Percentiles rank a stretch among this genome's conserved stretches.
Evolutionary conservation across 2,888 invertebrate species (phyloP).

Genomic region (Neoascia interrupta): DNA sequence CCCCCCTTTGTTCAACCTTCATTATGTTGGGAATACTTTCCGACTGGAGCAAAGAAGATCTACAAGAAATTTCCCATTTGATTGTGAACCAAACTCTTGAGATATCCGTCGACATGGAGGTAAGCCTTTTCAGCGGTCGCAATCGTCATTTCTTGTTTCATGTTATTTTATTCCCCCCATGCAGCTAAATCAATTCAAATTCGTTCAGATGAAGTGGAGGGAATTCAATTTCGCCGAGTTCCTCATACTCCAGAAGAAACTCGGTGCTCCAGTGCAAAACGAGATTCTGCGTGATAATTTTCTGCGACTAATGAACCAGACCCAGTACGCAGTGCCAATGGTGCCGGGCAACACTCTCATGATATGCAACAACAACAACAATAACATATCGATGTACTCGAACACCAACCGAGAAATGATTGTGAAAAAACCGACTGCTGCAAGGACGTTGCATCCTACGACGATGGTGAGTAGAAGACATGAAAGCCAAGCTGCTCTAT

Average conservation of each 20-base stretch:
- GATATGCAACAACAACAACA: slow-evolving; percentile 58
- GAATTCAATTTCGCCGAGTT: slow-evolving; percentile 77
- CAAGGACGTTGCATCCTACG: slow-evolving; percentile 36
- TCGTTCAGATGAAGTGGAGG: slow-evolving; percentile 77
- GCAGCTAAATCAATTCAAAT: slow-evolving; percentile 75
- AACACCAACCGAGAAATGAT: slow-evolving; percentile 51
- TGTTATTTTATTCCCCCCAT: slow-evolving; percentile 1
- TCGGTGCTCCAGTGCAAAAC: slow-evolving; percentile 75
- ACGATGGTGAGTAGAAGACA: slow-evolving; percentile 28
- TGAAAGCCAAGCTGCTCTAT: no score
- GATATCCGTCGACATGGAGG: slow-evolving; percentile 74
- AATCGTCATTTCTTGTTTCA: no score
- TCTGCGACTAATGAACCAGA: slow-evolving; percentile 74
- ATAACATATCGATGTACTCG: slow-evolving; percentile 57
- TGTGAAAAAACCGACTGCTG: slow-evolving; percentile 20
- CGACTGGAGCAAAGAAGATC: slow-evolving; percentile 75
- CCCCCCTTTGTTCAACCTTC: slow-evolving; percentile 75
- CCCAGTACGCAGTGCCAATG: slow-evolving; percentile 44
- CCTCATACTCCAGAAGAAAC: slow-evolving; percentile 76
- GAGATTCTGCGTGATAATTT: slow-evolving; percentile 77
- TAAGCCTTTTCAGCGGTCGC: slow-evolving; percentile 57
- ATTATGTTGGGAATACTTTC: slow-evolving; percentile 76
- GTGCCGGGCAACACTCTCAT: slow-evolving; percentile 28
- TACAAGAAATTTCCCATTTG: slow-evolving; percentile 73
- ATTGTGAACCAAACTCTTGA: slow-evolving; percentile 74